Base-by-base conservation (phyloP, 2,888 invertebrate genomes). In the Glyphotaelius pellucidus region DNA sequence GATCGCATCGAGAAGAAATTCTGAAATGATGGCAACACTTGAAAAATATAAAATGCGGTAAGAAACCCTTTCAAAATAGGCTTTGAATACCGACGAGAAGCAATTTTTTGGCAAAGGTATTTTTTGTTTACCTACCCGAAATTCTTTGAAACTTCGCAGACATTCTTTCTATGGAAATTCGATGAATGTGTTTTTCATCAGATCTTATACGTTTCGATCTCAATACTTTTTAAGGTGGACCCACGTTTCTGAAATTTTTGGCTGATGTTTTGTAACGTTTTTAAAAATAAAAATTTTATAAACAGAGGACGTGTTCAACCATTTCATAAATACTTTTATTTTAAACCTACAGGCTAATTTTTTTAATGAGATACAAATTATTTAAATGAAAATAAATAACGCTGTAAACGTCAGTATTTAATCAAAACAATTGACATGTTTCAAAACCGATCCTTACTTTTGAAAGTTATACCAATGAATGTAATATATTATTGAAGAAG, bases 31-130 rank as follows among this genome's bases (percentile, higher is more conserved):
- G 90, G 90, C 35, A 90, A 67, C 90, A 84, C 84, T 90, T 38
- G 32, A 84, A 90, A 90, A 85, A 90, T 47, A 90, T 84, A 84
- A n/a, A 90, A 80, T 30, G 81, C 38, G 89, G n/a, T 30, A 81
- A 90, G 85, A 84, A 90, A 47, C 47, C 83, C 84, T 85, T 84
- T 83, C 47, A 88, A 88, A 88, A 15, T 38, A 42, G 86, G 86
- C 42, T 86, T 30, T 86, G 86, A 86, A 86, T 86, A 86, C 42
- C 86, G 42, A 86, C 35, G 35, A 25, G 38, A 25, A 67, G 67
- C 67, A 67, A 67, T 67, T 67, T 67, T 67, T 67, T 67, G 25
- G 67, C 67, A 25, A 47, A 86, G 42, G 42, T 42, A 86, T 86
- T 86, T 86, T 86, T 86, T 86, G 86, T 42, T 86, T 42, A 86